Conservation (phyloP, 2,888 invertebrate species). For the Cepaea hortensis region DNA sequence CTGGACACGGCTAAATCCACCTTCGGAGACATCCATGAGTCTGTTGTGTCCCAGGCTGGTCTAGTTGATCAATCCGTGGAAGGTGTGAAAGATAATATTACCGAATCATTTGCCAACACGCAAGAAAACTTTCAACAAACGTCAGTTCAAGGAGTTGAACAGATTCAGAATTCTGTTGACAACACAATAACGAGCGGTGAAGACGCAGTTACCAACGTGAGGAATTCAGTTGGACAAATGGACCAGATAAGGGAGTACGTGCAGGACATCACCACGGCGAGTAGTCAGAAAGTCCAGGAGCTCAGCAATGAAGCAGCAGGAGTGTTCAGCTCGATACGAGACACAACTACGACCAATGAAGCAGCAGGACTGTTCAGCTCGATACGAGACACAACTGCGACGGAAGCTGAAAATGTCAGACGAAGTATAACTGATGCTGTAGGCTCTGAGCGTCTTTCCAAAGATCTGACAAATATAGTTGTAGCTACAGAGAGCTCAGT, state of each 20-base stretch:
- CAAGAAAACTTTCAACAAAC: not conserved
- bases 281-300: not conserved
- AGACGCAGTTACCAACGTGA: not conserved
- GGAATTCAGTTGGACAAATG: constrained; percentile 2
- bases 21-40: not conserved
- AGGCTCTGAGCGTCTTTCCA: not conserved
- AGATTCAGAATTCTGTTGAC: not conserved
- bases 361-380: not conserved
- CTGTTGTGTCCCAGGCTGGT: not conserved
- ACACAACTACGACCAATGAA: not conserved
- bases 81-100: not conserved
- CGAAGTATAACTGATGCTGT: not conserved
- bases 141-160: not conserved
- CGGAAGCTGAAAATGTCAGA: not conserved
- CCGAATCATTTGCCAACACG: not conserved
- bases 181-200: not conserved
- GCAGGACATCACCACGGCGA: not conserved
- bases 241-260: not conserved
- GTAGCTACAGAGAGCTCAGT: not conserved
- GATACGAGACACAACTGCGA: not conserved
- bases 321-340: not conserved
- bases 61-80: not conserved
- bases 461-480: constrained; percentile 10
- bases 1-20: no score
- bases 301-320: not conserved